Evolutionary conservation across 2,888 invertebrate genomes (phyloP), one percentile per base, ranked within the genome.

Genomic region (Cryptocephalus primarius): DNA sequence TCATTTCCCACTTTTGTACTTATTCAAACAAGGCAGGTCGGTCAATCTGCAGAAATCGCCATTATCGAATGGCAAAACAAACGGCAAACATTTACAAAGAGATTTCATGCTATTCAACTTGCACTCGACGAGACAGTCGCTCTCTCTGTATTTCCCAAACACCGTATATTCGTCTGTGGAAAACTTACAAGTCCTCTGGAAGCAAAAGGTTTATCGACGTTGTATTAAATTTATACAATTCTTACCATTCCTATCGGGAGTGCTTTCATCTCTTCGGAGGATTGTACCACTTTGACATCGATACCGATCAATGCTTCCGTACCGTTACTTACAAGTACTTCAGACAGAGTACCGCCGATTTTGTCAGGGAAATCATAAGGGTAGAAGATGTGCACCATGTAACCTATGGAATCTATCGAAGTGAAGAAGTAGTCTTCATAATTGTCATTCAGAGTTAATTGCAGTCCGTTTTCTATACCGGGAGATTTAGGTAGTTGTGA

Each of bases 61-160:
- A 14, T 43, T 40, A 6, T 45, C 34, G n/a, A 44, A 51, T 0
- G 79, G 76, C 66, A 77, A 72, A 54, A 74, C 76, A 50, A 78
- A 78, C 0, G 79, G 78, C 1, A 77, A 71, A 53, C 79, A 79
- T 39, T 74, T 71, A 54, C 79, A 79, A 6, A 72, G 67, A 1
- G 68, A 62, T 1, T 71, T 53, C 11, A 79, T 68, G 51, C 76
- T 76, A 32, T 64, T 57, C 64, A 76, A 70, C 47, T 76, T 72
- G 53, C 79, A 79, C 53, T 74, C 72, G 33, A 78, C 65, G 57
- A 78, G 68, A 59, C 79, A 80, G 55, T 79, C 77, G 55, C 78
- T 78, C 56, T 75, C 72, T 0, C 77, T 77, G 59, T 78, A 78
- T 51, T 68, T 13, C 10, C 60, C 61, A 45, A 59, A 57, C 14